Evolutionary conservation across 2,888 invertebrate species (phyloP), one percentile per base, ranked within the genome.

Genomic region (Stratiomys singularior): DNA sequence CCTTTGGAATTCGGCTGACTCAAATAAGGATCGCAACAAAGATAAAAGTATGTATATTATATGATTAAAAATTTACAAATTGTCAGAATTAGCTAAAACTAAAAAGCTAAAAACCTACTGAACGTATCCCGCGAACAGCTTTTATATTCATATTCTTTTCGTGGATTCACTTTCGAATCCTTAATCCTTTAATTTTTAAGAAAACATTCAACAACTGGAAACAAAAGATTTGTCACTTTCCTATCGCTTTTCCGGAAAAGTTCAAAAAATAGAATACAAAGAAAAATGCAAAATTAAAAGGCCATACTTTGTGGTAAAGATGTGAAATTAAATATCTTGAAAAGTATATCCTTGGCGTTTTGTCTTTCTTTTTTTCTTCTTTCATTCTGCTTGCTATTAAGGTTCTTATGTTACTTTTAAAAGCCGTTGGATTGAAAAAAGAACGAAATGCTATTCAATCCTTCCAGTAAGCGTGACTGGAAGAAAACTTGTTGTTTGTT

Each of bases 1-100:
- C 78, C 82, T 86, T 80, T 86, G 85, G 86, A 87, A 87, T 81
- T 83, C 85, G 44, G 85, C 85, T 81, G 86, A 86, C 30, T 64
- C 76, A 21, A 56, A 78, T 21, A 79, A 79, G 76, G 80, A 84
- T 79, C 84, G 84, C 81, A 83, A 86, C 86, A 77, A 79, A 74
- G 78, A 76, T 13, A 67, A 46, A 28, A 72, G 69, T 69, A 69
- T 13, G 69, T 69, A 47, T 15, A 47, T 28, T 30, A 13, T 23
- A 23, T 9, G 7, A 44, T 13, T 9, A 44, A 44, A 9, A 44
- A 13, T 44, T 44, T 13, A 44, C 44, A 7, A 44, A 9, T 44
- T n/a, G n/a, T n/a, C n/a, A n/a, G n/a, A n/a, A n/a, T n/a, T n/a
- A n/a, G n/a, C n/a, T n/a, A n/a, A n/a, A n/a, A n/a, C n/a, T n/a